A percentile compares a stretch with the other conserved stretches of the same genome.
These are phyloP conservation scores for Naso thynnoides DNA, from an alignment of 2,797 vertebrate species.

Conservation along the genomic window DNA sequence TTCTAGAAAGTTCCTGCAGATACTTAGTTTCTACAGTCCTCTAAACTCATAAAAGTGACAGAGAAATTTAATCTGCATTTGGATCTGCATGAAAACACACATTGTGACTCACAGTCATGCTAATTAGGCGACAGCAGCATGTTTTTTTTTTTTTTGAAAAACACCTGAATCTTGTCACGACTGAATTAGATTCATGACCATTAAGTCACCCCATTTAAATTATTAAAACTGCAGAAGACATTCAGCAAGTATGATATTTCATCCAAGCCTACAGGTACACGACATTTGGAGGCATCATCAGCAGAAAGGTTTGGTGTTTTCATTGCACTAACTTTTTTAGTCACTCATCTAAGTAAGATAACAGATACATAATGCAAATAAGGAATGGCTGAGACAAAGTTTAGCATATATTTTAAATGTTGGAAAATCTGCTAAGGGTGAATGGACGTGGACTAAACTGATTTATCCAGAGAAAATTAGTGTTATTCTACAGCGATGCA, in stretches of 20 bases:
- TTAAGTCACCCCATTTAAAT: constrained; percentile 5
- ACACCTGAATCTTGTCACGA: constrained; percentile 4
- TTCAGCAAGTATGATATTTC: constrained; percentile 11
- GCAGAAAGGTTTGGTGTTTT: not conserved
- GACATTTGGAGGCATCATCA: not conserved
- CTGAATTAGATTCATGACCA: constrained; percentile 6
- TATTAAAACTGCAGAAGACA: not conserved
- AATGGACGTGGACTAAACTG: not conserved
- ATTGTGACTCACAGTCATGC: constrained; percentile 6
- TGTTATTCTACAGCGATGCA: not conserved
- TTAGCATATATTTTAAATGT: not conserved
- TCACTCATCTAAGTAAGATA: not conserved
- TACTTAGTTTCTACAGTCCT: constrained; percentile 2
- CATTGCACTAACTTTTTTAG: not conserved
- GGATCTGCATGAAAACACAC: constrained; percentile 31
- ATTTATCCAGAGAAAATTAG: not conserved
- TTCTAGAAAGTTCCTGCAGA: not conserved
- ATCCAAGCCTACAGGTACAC: not conserved
- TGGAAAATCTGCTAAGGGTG: not conserved
- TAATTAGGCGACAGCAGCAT: constrained; percentile 10
- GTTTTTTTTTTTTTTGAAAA: constrained; percentile 35
- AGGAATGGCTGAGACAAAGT: not conserved
- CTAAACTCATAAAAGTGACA: too few relatives aligned
- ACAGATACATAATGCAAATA: not conserved
- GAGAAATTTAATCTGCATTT: constrained; percentile 24